Base-by-base conservation (phyloP, 2,113 vertebrate genomes). In the Echinops telfairi region DNA sequence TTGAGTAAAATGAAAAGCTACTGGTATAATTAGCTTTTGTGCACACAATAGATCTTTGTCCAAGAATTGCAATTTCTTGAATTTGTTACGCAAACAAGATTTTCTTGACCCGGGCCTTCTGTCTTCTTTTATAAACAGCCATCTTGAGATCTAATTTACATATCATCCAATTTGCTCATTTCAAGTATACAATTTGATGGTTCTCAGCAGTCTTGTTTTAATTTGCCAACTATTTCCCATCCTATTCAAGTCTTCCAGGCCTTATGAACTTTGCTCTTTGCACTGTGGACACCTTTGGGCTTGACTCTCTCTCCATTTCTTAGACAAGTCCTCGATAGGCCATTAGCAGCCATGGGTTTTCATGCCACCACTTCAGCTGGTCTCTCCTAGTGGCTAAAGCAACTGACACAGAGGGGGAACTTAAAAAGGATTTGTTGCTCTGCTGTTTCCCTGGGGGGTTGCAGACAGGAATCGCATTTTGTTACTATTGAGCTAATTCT, bases 41-140 rank as follows among this genome's bases (percentile, higher is more conserved):
- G 68, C 47, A 83, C 38, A 33, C 31, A 94, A 60, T 62, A 40
- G 31, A 82, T 84, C 62, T 33, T 84, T 87, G 62, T 17, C 43
- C 43, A 47, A 79, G 73, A 58, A 90, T 92, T 92, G 12, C 79
- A 79, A 92, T 90, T 90, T 68, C 47, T 84, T 83, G 62, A 94
- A 40, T 38, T 91, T 88, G 76, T 85, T 93, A 84, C 1, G 60
- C 80, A 85, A 88, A 57, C 31, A 57, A 31, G 86, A 8, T 75
- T 57, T 47, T 81, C 79, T 60, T 84, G 73, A 87, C 75, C 79
- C 31, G 78, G 27, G 75, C 47, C 47, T 53, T 53, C 83, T 76
- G 92, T 92, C 93, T 96, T 90, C 76, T 92, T 76, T 92, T 79
- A 87, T 87, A 71, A 33, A 78, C 4, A 90, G 43, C 33, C 64